A percentile compares a stretch with the other conserved stretches of the same genome.
Conservation (phyloP, 2,888 invertebrate species). For the Liodrosophila aerea region DNA sequence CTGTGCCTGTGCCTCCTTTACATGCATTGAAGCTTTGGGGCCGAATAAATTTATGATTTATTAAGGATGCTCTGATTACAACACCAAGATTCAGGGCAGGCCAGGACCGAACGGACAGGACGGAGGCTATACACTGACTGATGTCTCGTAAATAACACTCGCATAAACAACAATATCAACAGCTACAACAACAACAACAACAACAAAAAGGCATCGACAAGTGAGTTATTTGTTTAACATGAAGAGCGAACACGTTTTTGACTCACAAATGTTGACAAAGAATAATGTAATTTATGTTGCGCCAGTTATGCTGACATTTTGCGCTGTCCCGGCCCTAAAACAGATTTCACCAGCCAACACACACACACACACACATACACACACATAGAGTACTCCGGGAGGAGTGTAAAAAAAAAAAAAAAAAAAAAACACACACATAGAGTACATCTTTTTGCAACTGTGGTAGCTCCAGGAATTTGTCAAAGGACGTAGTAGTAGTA, state of each 20-base stretch:
- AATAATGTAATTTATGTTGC: conserved; percentile 75
- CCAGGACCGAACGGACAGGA: conserved; percentile 6
- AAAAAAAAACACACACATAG: too few species aligned
- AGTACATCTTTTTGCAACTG: too few species aligned
- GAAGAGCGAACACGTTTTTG: conserved; percentile 76
- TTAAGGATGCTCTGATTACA: conserved; percentile 82
- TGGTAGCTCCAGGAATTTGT: conserved; percentile 5
- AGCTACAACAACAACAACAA: conserved; percentile 16
- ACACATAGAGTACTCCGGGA: too few species aligned
- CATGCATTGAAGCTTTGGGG: conserved; percentile 53
- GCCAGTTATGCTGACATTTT: conserved; percentile 45
- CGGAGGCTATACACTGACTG: conserved; percentile 52
- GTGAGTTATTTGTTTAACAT: conserved; percentile 77
- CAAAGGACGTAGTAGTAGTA: conserved; percentile 1
- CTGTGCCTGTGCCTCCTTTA: conserved; percentile 47
- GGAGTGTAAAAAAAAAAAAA: too few species aligned
- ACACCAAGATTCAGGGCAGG: conserved; percentile 56
- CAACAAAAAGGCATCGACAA: conserved; percentile 27
- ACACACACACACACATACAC: neutral
- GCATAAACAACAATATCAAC: conserved; percentile 47
- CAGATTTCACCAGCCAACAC: conserved; percentile 34
- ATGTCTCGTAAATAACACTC: conserved; percentile 74
- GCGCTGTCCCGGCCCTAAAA: conserved; percentile 22
- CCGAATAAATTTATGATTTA: conserved; percentile 81
- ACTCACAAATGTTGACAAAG: conserved; percentile 78